A percentile compares a stretch with the other conserved stretches of the same genome.
phyloP scores from a whole-genome alignment of 2,113 vertebrate species.

The Cavia aperea region DNA sequence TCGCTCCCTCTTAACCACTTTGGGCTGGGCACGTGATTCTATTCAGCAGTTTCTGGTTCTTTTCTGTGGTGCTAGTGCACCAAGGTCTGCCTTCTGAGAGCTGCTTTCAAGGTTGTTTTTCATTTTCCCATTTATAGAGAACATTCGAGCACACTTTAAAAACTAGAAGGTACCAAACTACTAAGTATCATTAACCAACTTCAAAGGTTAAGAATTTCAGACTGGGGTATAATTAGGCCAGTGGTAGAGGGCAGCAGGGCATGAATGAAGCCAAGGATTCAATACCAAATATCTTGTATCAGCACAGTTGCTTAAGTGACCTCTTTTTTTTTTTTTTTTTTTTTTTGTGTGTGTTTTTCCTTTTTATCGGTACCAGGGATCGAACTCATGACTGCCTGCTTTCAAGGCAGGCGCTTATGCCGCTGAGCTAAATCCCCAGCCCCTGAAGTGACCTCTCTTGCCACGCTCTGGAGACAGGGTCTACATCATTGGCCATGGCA shows the following conservation, averaged over 20 bases:
- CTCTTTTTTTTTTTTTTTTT: background rate
- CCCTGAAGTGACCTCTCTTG: background rate
- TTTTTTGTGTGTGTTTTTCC: too few species aligned
- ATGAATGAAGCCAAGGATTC: background rate
- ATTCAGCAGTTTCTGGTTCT: background rate
- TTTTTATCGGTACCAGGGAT: too few species aligned
- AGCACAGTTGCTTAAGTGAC: background rate
- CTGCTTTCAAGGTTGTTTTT: background rate
- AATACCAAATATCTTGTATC: background rate
- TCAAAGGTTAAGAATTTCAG: background rate
- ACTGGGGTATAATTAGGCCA: background rate
- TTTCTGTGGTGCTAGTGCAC: too few species aligned
- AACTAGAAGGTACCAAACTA: background rate
- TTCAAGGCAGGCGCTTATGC: too few species aligned
- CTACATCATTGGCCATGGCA: background rate
- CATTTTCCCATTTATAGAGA: background rate
- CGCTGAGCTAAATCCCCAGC: too few species aligned
- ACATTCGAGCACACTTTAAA: background rate
- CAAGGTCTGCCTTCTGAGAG: background rate
- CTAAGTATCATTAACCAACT: background rate
- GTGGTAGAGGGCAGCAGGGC: background rate
- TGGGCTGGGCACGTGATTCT: background rate
- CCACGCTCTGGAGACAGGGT: background rate
- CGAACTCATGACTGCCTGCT: too few species aligned
- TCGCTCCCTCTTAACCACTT: too few species aligned